These are phyloP conservation scores for Balaenoptera acutorostrata DNA, from an alignment of 2,113 vertebrate species.

Conservation along the genomic window DNA sequence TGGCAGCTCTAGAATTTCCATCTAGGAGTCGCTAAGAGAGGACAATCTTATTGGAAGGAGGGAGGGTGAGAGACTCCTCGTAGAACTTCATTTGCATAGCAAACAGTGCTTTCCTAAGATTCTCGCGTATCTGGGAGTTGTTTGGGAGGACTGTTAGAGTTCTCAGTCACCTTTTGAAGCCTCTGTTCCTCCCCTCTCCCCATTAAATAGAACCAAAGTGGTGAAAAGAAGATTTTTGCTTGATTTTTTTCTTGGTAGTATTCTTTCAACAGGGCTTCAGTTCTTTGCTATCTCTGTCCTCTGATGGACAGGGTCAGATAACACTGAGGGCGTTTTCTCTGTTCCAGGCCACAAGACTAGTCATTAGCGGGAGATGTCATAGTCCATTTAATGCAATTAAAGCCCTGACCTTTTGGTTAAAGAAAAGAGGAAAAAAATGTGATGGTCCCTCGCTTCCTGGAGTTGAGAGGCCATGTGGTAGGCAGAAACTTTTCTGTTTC, in stretches of 20 bases:
- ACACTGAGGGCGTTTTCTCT: neutral
- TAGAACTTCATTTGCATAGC: neutral
- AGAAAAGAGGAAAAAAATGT: neutral
- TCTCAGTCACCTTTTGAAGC: neutral
- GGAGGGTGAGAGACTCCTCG: neutral
- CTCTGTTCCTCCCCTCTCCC: neutral
- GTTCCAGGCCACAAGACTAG: neutral
- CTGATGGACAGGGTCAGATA: neutral
- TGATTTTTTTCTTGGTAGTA: neutral
- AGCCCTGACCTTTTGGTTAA: neutral
- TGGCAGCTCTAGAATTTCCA: neutral
- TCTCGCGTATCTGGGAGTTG: neutral
- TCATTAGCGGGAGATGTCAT: constrained; percentile 11
- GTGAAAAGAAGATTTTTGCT: neutral
- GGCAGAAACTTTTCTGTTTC: neutral
- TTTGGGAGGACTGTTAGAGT: neutral
- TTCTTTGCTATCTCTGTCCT: neutral
- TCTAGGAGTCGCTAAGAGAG: neutral
- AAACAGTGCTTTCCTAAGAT: neutral
- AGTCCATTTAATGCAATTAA: neutral
- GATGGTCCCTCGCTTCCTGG: neutral
- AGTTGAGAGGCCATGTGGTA: neutral
- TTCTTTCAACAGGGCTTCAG: neutral
- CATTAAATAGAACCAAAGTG: neutral
- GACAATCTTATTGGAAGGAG: neutral